These are phyloP conservation scores for Macrosteles quadrilineatus DNA, from an alignment of 1,140 invertebrate genomes.

Conservation along the genomic window DNA sequence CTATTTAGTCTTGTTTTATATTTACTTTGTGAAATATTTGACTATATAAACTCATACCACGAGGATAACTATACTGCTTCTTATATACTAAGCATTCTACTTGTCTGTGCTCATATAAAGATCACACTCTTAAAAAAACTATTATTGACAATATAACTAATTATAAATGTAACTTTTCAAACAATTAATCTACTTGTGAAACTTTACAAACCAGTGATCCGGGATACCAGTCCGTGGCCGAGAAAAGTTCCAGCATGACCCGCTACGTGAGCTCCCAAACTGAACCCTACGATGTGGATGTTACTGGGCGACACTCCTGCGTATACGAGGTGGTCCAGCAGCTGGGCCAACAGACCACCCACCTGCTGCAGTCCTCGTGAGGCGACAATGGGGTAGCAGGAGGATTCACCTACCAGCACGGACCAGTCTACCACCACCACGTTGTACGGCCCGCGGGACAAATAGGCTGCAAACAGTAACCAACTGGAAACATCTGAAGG, in stretches of 20 bases:
- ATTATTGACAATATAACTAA: too few species aligned
- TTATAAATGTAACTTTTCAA: too few species aligned
- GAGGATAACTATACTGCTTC: too few species aligned
- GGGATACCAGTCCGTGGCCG: not conserved
- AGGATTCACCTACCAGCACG: not conserved
- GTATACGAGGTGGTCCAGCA: conserved; percentile 26
- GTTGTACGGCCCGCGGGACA: not conserved
- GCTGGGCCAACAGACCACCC: not conserved
- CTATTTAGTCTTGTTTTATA: too few species aligned
- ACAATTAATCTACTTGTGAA: too few species aligned
- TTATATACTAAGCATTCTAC: too few species aligned
- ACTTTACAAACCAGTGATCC: conserved; percentile 24
- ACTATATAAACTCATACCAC: too few species aligned
- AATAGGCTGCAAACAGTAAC: conserved; percentile 23
- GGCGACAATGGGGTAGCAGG: conserved; percentile 17
- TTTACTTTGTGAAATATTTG: too few species aligned
- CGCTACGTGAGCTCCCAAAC: conserved; percentile 85
- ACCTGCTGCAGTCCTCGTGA: not conserved
- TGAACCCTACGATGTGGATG: conserved; percentile 49
- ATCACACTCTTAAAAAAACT: too few species aligned
- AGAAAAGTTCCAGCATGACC: conserved; percentile 69
- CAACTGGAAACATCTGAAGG: too few species aligned
- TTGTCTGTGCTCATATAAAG: too few species aligned
- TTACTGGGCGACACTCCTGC: conserved; percentile 9
- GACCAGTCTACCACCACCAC: conserved; percentile 24